Evolutionary conservation across 2,797 vertebrate species (phyloP).

Genomic region (Luscinia luscinia): DNA sequence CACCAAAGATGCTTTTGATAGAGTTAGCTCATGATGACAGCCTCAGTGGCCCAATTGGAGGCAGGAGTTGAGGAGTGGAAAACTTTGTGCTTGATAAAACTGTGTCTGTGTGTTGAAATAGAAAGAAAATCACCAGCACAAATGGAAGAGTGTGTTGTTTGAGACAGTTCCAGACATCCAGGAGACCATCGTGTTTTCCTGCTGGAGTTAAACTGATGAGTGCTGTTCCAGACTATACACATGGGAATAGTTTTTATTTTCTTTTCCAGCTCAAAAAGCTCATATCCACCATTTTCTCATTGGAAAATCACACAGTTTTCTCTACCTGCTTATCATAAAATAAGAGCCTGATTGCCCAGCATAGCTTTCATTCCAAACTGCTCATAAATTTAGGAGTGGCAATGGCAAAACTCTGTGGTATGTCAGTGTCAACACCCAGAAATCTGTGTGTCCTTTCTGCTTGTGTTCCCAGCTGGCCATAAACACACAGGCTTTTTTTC

Average conservation of each 20-base stretch:
- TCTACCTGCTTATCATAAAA: slow-evolving; percentile 17
- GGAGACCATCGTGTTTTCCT: neutral
- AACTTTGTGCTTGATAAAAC: neutral
- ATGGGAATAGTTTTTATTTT: neutral
- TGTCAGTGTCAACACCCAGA: neutral
- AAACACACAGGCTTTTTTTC: neutral
- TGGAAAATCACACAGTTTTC: slow-evolving; percentile 18
- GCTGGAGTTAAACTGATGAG: neutral
- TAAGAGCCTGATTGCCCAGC: neutral
- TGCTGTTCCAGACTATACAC: slow-evolving; percentile 4
- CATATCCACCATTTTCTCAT: neutral
- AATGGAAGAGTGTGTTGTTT: neutral
- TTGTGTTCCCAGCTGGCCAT: neutral
- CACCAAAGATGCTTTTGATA: neutral
- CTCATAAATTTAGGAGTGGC: neutral
- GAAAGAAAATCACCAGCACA: neutral
- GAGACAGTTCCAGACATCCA: neutral
- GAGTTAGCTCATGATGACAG: neutral
- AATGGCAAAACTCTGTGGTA: neutral
- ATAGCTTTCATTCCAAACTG: neutral
- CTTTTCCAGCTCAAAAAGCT: slow-evolving; percentile 13
- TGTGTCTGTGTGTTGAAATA: neutral
- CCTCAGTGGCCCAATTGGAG: neutral
- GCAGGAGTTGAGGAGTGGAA: neutral
- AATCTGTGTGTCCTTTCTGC: neutral